Conservation (phyloP, 1,140 invertebrate species). For the Rhyacophila brunnea region DNA sequence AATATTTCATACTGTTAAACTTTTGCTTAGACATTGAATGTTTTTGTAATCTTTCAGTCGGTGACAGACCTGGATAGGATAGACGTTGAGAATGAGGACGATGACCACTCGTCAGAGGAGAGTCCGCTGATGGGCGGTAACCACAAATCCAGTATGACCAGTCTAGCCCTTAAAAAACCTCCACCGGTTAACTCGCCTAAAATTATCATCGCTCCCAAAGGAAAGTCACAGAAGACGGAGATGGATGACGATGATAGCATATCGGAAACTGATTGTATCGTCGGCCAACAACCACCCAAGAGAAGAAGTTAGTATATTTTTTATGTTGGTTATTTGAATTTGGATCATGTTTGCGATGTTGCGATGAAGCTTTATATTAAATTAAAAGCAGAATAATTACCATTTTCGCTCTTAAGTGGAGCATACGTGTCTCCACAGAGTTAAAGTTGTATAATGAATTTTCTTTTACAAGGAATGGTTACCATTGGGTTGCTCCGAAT, state of each 20-base stretch:
- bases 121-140: constrained; percentile 49
- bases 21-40: too few species aligned
- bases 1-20: too few species aligned
- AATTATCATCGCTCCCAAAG: neutral
- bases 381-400: too few species aligned
- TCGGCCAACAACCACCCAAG: constrained; percentile 14
- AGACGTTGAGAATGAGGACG: constrained; percentile 41
- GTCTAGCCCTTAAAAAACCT: constrained; percentile 2
- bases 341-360: too few species aligned
- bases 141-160: constrained; percentile 7
- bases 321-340: neutral
- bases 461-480: too few species aligned
- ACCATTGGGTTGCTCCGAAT: too few species aligned
- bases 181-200: constrained; percentile 3
- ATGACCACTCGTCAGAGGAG: constrained; percentile 46
- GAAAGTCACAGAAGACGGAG: neutral
- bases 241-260: neutral
- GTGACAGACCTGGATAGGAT: constrained; percentile 39
- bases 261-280: constrained; percentile 12
- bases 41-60: neutral
- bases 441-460: too few species aligned
- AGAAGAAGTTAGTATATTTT: constrained; percentile 22
- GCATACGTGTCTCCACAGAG: too few species aligned
- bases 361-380: too few species aligned
- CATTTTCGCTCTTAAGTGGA: too few species aligned